Conservation (phyloP, 1,140 invertebrate species). For the Ridgeia piscesae region DNA sequence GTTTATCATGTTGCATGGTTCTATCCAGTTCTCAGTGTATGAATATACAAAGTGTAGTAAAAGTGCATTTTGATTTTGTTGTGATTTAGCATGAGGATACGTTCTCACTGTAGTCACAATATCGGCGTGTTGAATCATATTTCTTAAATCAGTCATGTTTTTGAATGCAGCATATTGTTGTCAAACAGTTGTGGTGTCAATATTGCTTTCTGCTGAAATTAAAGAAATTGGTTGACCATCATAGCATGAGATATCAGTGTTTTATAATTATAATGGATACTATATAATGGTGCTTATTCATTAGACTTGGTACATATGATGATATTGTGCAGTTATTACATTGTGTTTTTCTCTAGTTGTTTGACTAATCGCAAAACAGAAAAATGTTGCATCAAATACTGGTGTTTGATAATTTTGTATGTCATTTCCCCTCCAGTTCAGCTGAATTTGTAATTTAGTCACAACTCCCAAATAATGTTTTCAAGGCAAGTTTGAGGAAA, state of each 20-base stretch:
- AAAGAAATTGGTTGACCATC: background rate
- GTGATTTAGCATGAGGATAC: background rate
- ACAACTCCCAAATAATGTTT: too few species aligned
- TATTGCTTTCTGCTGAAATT: background rate
- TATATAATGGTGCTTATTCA: too few species aligned
- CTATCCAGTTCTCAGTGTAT: background rate
- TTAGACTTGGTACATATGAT: too few species aligned
- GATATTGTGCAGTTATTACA: too few species aligned
- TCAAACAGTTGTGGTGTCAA: background rate
- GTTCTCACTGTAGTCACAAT: background rate
- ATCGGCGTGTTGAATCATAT: background rate
- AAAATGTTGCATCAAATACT: too few species aligned
- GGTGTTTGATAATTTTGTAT: too few species aligned
- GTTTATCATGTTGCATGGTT: background rate
- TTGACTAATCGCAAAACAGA: too few species aligned
- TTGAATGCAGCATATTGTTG: background rate
- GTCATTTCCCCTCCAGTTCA: too few species aligned
- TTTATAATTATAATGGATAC: background rate
- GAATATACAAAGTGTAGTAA: background rate
- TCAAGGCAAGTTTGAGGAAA: too few species aligned
- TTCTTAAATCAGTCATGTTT: background rate
- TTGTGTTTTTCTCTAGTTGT: too few species aligned
- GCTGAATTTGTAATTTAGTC: too few species aligned
- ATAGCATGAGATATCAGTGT: background rate
- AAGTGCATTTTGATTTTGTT: background rate